Conservation (phyloP, 92 coral and sea anemone species). For the Actinostola sp. region DNA sequence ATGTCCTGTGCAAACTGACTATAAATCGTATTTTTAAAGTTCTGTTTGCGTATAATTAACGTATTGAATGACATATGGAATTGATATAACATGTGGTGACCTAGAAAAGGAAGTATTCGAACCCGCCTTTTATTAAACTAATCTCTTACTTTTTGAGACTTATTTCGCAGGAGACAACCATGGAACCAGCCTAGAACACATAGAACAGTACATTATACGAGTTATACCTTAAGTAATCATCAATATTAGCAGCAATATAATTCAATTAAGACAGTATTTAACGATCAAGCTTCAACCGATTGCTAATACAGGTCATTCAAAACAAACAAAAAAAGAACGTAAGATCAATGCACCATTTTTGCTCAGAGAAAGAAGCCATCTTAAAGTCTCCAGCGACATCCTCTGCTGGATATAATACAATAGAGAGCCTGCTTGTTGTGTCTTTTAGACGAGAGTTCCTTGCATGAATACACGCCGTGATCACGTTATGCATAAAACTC, state of each 20-base stretch:
- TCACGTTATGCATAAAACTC: not conserved
- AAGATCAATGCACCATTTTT: not conserved
- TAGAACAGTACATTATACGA: not conserved
- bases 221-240: slow-evolving; percentile 3
- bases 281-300: slow-evolving; percentile 7
- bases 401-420: not conserved
- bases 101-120: too few relatives aligned
- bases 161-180: slow-evolving; percentile 83
- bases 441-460: not conserved
- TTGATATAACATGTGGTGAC: too few relatives aligned
- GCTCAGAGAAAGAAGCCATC: not conserved
- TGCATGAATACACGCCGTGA: not conserved
- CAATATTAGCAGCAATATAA: slow-evolving; percentile 9
- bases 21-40: too few relatives aligned
- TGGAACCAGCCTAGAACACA: slow-evolving; percentile 87
- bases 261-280: not conserved
- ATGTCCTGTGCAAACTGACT: too few relatives aligned
- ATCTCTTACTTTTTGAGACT: slow-evolving; percentile 73
- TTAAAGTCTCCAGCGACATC: not conserved
- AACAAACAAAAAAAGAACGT: slow-evolving; percentile 23
- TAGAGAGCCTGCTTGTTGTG: too few relatives aligned
- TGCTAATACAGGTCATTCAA: slow-evolving; percentile 28
- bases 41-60: too few relatives aligned
- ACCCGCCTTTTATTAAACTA: not conserved
- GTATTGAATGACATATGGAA: too few relatives aligned